Evolutionary conservation across 2,797 vertebrate species (phyloP).

Genomic region (Acrocephalus scirpaceus): DNA sequence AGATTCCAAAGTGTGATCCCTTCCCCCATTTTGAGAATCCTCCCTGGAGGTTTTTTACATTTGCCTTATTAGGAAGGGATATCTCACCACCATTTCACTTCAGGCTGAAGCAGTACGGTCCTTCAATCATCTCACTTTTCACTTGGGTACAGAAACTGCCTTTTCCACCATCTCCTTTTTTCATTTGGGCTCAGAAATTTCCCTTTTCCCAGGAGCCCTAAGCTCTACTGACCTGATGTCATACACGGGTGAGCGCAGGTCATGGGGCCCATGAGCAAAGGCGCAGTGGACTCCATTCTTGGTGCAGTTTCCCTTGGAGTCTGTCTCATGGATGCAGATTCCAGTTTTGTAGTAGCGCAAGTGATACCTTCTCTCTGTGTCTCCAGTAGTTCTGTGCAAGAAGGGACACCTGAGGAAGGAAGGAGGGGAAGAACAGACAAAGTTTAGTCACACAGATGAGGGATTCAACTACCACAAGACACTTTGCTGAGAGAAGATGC

Average conservation of each 20-base stretch:
- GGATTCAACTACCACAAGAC: background rate
- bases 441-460: background rate
- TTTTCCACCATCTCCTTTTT: background rate
- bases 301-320: conserved; percentile 95
- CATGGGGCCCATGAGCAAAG: conserved; percentile 96
- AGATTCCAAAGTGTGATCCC: background rate
- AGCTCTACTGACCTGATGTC: conserved; percentile 87
- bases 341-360: conserved; percentile 98
- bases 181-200: background rate
- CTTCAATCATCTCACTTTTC: background rate
- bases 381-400: conserved; percentile 95
- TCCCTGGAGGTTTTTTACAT: background rate
- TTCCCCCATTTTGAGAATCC: background rate
- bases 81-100: background rate
- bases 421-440: background rate
- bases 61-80: background rate
- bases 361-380: conserved; percentile 97
- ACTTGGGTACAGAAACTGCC: background rate
- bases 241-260: conserved; percentile 94
- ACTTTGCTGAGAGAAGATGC: background rate
- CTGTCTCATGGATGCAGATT: conserved; percentile 98
- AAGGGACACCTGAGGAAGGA: conserved; percentile 87
- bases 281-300: conserved; percentile 98
- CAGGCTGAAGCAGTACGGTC: background rate
- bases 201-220: background rate